These are phyloP conservation scores for Wasmannia auropunctata DNA, from an alignment of 1,140 invertebrate genomes.

Conservation along the genomic window DNA sequence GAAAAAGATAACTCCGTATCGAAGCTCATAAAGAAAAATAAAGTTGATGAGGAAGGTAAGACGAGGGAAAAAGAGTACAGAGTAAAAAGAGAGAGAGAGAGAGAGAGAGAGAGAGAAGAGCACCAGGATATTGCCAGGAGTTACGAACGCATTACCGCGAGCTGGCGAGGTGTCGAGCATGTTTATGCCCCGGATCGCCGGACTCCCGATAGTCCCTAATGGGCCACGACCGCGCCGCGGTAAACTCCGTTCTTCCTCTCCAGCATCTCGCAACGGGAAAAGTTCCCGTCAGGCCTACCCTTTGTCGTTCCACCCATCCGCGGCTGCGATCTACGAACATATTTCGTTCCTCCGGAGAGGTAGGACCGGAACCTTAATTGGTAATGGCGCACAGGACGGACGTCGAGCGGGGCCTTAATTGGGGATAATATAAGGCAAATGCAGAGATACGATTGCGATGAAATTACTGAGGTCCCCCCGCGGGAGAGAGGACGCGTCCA, in stretches of 20 bases:
- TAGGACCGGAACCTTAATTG: slow-evolving; percentile 71
- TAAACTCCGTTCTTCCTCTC: slow-evolving; percentile 26
- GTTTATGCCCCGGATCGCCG: slow-evolving; percentile 78
- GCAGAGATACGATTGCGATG: slow-evolving; percentile 51
- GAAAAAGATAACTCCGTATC: slow-evolving; percentile 31
- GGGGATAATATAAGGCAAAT: slow-evolving; percentile 63
- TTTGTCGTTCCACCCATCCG: slow-evolving; percentile 60
- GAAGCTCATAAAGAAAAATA: slow-evolving; percentile 28
- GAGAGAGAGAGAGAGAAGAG: slow-evolving; percentile 28
- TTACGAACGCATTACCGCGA: slow-evolving; percentile 81
- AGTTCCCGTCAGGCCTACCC: slow-evolving; percentile 66
- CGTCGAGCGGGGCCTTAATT: slow-evolving; percentile 66
- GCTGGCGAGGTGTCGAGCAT: slow-evolving; percentile 78
- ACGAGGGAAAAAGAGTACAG: neutral
- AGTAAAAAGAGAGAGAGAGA: neutral
- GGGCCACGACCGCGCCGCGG: slow-evolving; percentile 74
- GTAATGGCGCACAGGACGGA: slow-evolving; percentile 63
- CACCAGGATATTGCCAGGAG: slow-evolving; percentile 74
- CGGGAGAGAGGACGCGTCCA: neutral
- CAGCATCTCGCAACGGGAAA: slow-evolving; percentile 33
- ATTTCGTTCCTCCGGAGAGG: slow-evolving; percentile 58
- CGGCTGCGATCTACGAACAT: slow-evolving; percentile 64
- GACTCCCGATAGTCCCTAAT: slow-evolving; percentile 80
- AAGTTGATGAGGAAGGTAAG: slow-evolving; percentile 61
- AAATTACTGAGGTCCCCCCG: neutral